Percentiles rank a stretch among this genome's conserved stretches.
Conservation (phyloP, 2,113 vertebrate genomes). For the Chrysemys picta region DNA sequence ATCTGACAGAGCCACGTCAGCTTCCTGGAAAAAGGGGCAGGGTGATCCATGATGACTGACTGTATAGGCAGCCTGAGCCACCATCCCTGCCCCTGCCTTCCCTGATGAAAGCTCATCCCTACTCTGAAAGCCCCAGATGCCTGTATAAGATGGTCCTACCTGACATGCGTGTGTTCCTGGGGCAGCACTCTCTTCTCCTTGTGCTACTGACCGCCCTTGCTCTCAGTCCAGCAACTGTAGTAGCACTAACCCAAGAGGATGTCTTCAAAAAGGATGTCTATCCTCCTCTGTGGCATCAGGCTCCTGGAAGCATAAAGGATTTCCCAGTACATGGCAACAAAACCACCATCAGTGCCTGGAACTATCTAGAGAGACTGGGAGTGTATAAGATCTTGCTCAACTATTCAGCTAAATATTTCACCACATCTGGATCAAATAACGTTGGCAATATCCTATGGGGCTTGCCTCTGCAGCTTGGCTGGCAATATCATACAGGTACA, state of each 20-base stretch:
- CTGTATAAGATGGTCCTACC: background rate
- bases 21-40: background rate
- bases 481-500: constrained; percentile 88
- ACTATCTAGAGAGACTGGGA: constrained; percentile 81
- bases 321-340: constrained; percentile 64
- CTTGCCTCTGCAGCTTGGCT: constrained; percentile 86
- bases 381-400: constrained; percentile 83
- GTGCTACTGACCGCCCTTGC: background rate
- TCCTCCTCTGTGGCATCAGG: constrained; percentile 82
- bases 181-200: background rate
- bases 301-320: constrained; percentile 59
- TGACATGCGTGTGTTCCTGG: background rate
- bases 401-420: constrained; percentile 81
- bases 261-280: background rate
- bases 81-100: constrained; percentile 13
- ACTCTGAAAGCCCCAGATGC: background rate
- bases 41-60: background rate
- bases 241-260: accelerated
- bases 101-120: constrained; percentile 43
- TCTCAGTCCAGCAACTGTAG: accelerated
- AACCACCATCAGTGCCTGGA: constrained; percentile 82
- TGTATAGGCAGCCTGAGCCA: background rate
- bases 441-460: constrained; percentile 86
- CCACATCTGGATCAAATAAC: constrained; percentile 72
- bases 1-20: background rate